Conservation (phyloP, 1,140 invertebrate genomes). For the Macrobrachium rosenbergii region DNA sequence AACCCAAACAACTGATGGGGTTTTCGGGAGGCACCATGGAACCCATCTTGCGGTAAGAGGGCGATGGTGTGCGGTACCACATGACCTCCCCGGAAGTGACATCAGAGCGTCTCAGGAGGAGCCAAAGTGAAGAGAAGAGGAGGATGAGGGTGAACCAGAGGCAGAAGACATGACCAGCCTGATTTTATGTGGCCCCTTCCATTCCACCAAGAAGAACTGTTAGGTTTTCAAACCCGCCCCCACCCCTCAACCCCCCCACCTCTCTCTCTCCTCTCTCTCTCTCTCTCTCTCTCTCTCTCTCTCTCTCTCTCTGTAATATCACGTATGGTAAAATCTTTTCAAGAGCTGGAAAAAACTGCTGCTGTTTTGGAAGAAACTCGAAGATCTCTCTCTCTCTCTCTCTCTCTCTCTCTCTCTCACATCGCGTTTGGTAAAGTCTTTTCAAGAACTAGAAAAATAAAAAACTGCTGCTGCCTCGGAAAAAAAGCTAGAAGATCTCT, state of each 20-base stretch:
- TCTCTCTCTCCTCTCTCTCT: not conserved
- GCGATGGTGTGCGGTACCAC: conserved; percentile 34
- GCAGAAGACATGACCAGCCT: not conserved
- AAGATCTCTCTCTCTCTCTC: too few species aligned
- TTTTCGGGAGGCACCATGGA: not conserved
- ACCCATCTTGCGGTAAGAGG: conserved; percentile 28
- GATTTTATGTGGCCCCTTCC: not conserved
- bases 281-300: too few species aligned
- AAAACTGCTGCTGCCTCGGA: too few species aligned
- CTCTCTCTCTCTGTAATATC: too few species aligned
- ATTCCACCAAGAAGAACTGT: not conserved
- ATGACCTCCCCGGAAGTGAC: conserved; percentile 43
- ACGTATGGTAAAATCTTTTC: too few species aligned
- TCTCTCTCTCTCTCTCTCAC: too few species aligned
- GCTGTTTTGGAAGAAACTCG: too few species aligned
- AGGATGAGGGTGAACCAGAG: not conserved
- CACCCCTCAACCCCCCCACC: not conserved
- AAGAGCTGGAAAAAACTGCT: too few species aligned
- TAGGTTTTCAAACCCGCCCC: not conserved
- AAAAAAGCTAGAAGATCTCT: too few species aligned
- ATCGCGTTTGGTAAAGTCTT: too few species aligned
- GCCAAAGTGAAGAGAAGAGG: not conserved
- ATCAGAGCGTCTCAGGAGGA: conserved; percentile 8
- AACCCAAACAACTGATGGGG: not conserved
- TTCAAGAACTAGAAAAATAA: too few species aligned